Percentiles rank a stretch among this genome's conserved stretches.
Conservation (phyloP, 2,797 vertebrate species). For the Pygocentrus nattereri region DNA sequence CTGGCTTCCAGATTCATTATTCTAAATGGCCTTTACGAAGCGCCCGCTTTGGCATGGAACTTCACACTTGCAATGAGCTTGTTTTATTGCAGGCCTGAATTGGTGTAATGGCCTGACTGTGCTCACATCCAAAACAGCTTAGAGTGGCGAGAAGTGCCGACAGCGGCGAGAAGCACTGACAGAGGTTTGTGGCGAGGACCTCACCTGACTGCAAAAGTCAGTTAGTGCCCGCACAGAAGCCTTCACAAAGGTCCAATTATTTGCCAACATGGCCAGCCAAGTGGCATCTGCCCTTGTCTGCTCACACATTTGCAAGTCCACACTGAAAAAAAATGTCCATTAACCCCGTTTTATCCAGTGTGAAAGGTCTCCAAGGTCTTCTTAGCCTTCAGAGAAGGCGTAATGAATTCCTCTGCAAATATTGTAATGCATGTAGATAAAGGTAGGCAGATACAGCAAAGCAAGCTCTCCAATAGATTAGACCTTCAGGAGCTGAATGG, state of each 20-base stretch:
- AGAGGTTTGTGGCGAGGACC: background rate
- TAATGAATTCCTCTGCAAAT: too few relatives aligned
- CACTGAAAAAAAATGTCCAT: background rate
- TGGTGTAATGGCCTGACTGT: conserved; percentile 55
- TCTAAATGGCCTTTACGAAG: conserved; percentile 64
- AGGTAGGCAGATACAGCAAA: too few relatives aligned
- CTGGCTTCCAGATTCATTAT: conserved; percentile 66
- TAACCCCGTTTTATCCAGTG: background rate
- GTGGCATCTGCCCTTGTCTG: background rate
- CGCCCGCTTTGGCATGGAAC: conserved; percentile 51
- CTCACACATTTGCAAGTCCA: background rate
- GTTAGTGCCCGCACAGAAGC: background rate
- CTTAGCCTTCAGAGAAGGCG: too few relatives aligned
- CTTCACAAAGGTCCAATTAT: conserved; percentile 15
- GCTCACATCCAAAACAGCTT: conserved; percentile 50
- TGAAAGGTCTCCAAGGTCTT: too few relatives aligned
- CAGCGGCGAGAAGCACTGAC: conserved; percentile 23
- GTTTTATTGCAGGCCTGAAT: conserved; percentile 47
- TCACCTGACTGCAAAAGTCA: conserved; percentile 7
- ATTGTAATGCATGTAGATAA: too few relatives aligned
- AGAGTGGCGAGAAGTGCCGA: conserved; percentile 30
- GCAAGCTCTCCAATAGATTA: too few relatives aligned
- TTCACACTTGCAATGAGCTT: conserved; percentile 48
- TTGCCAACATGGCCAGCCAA: background rate
- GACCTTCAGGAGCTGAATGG: too few relatives aligned